A percentile compares a stretch with the other conserved stretches of the same genome.
Conservation (phyloP, 2,797 vertebrate species). For the Periparus ater region DNA sequence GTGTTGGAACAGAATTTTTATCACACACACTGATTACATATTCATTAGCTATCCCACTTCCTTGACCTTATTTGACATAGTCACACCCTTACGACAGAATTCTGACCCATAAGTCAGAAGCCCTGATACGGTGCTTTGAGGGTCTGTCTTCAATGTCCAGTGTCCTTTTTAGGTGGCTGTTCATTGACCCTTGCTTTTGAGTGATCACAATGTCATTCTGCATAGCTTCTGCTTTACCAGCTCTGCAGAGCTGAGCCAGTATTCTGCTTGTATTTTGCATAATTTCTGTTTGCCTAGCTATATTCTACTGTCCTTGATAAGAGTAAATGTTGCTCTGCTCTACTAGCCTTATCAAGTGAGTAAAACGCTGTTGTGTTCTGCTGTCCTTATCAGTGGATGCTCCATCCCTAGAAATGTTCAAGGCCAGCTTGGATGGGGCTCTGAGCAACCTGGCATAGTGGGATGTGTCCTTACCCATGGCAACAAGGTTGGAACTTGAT, state of each 20-base stretch:
- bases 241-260: background rate
- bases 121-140: background rate
- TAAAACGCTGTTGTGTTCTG: background rate
- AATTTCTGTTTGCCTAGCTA: background rate
- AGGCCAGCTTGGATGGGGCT: background rate
- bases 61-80: background rate
- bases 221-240: background rate
- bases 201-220: rapidly evolving
- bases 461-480: background rate
- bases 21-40: background rate
- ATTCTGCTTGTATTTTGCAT: background rate
- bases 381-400: background rate
- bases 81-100: background rate
- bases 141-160: background rate
- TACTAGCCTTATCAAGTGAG: background rate
- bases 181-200: background rate
- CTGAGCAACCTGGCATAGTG: background rate
- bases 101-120: background rate
- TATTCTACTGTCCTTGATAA: background rate
- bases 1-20: background rate
- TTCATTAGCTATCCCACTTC: background rate
- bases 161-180: background rate
- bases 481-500: background rate
- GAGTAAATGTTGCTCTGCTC: background rate
- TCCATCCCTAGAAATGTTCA: background rate